Evolutionary conservation across 2,797 vertebrate genomes (phyloP).

Genomic region (Zenarchopterus dispar): DNA sequence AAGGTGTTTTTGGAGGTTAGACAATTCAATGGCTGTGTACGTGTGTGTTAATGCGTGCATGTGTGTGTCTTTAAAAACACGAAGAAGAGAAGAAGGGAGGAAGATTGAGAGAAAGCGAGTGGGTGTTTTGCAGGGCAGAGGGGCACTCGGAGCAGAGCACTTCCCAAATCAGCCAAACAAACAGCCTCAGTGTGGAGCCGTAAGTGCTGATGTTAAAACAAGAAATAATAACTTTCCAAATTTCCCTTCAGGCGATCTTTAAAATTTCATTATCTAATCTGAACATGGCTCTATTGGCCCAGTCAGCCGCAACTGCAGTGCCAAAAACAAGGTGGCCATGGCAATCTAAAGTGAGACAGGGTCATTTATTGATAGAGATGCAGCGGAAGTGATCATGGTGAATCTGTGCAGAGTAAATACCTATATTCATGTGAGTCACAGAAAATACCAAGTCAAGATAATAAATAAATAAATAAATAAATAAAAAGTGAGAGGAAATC

Average conservation of each 20-base stretch:
- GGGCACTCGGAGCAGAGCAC: constrained; percentile 52
- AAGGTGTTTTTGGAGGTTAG: constrained; percentile 76
- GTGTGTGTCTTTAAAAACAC: constrained; percentile 41
- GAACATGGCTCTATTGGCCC: constrained; percentile 51
- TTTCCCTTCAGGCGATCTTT: constrained; percentile 56
- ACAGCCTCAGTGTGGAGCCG: constrained; percentile 55
- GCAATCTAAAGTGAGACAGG: constrained; percentile 38
- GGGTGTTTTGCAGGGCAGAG: constrained; percentile 65
- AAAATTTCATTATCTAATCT: constrained; percentile 71
- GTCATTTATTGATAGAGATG: constrained; percentile 39
- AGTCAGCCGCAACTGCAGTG: constrained; percentile 44
- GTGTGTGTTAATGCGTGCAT: constrained; percentile 34
- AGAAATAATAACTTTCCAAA: constrained; percentile 57
- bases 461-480: constrained; percentile 78
- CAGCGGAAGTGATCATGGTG: constrained; percentile 18
- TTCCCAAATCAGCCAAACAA: constrained; percentile 66
- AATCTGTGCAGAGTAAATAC: neutral
- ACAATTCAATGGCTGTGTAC: constrained; percentile 57
- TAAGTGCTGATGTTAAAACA: constrained; percentile 69
- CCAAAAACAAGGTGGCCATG: constrained; percentile 54
- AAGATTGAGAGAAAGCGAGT: constrained; percentile 42
- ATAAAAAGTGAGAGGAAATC: constrained; percentile 59
- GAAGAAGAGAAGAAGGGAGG: constrained; percentile 3
- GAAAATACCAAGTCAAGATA: constrained; percentile 81
- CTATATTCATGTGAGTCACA: constrained; percentile 78